These are phyloP conservation scores for Caenorhabditis brenneri DNA, from an alignment of 1,140 invertebrate genomes.

Conservation along the genomic window DNA sequence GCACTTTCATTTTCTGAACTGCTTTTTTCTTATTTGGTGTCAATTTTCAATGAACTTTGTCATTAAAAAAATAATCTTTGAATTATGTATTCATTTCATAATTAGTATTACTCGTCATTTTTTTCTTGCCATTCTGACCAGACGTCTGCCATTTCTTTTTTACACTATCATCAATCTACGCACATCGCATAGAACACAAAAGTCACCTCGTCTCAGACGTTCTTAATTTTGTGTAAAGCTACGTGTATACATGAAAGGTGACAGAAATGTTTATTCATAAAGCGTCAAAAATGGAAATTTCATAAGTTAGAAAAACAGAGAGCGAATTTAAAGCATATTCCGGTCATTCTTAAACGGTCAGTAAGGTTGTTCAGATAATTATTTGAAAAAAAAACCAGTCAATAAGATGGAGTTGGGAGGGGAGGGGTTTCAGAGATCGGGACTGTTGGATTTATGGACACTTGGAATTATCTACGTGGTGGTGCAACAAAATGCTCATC, in stretches of 20 bases:
- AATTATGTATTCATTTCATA: no score
- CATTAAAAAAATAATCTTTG: no score
- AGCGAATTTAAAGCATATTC: not conserved
- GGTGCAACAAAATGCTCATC: not conserved
- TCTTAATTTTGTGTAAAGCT: not conserved
- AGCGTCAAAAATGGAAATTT: no score
- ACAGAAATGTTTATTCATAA: no score
- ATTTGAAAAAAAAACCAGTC: not conserved
- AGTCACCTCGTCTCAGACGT: not conserved
- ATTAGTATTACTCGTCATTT: no score
- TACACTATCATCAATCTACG: not conserved
- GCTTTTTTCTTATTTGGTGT: no score
- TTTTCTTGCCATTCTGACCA: not conserved
- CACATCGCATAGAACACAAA: conserved; percentile 1
- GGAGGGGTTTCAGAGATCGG: not conserved
- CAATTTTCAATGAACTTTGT: no score
- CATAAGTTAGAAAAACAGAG: not conserved
- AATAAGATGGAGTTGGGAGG: not conserved
- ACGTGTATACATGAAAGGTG: no score
- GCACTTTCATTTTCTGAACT: no score
- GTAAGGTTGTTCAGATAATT: not conserved
- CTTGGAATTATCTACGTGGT: not conserved
- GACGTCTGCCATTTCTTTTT: not conserved
- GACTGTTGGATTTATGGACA: not conserved
- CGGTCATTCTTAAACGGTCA: conserved; percentile 1